A percentile compares a stretch with the other conserved stretches of the same genome.
These are phyloP conservation scores for Oceanodroma tethys DNA, from an alignment of 2,113 vertebrate species.

Conservation along the genomic window DNA sequence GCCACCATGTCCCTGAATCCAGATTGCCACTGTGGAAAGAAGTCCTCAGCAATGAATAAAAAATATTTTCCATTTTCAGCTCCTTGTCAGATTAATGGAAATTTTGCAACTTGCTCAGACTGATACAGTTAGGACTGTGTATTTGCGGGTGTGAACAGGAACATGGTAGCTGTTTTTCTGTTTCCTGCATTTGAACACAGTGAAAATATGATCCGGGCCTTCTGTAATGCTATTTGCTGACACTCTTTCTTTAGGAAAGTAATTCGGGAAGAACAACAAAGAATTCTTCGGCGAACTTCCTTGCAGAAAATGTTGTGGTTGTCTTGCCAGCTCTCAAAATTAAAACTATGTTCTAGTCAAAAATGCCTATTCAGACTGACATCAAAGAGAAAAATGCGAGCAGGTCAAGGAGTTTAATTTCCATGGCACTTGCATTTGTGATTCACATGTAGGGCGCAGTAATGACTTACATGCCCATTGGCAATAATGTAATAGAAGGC, in stretches of 20 bases:
- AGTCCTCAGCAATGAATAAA: background rate
- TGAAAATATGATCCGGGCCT: background rate
- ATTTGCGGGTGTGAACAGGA: background rate
- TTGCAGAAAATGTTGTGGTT: constrained; percentile 18
- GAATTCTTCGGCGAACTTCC: background rate
- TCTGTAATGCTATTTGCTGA: background rate
- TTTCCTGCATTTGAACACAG: background rate
- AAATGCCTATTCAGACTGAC: constrained; percentile 65
- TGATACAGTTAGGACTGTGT: no score
- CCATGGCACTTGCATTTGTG: constrained; percentile 59
- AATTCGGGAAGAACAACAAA: background rate
- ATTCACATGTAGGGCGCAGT: constrained; percentile 36
- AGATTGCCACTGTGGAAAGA: rapidly evolving
- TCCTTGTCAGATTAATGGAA: background rate
- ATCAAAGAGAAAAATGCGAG: constrained; percentile 58
- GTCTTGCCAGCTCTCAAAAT: constrained; percentile 47
- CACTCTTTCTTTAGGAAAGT: background rate
- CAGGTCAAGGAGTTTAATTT: constrained; percentile 72
- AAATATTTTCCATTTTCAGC: background rate
- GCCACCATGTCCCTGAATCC: rapidly evolving
- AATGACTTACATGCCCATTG: constrained; percentile 68
- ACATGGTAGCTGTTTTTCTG: background rate
- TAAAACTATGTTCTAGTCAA: constrained; percentile 57
- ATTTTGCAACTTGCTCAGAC: background rate
- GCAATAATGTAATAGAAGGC: constrained; percentile 40